Percentiles rank a stretch among this genome's conserved stretches.
phyloP scores from a whole-genome alignment of 1,140 invertebrate species.

The Branchinecta lynchi region DNA sequence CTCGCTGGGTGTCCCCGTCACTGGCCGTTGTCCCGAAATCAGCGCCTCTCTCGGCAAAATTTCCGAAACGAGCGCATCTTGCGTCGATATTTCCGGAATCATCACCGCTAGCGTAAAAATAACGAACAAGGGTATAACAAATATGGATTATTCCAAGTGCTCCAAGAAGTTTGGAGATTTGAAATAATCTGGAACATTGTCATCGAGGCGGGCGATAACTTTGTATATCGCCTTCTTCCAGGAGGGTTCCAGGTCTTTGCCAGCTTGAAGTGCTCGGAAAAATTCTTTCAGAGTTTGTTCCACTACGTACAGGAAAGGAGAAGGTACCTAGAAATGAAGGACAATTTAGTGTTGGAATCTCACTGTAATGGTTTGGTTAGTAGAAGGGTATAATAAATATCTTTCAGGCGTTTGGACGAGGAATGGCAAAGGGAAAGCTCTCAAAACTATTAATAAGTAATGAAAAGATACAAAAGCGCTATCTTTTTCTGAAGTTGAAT shows the following conservation, averaged over 20 bases:
- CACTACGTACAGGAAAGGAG: constrained; percentile 88
- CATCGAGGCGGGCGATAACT: constrained; percentile 95
- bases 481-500: neutral
- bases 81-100: too few relatives aligned
- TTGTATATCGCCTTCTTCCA: constrained; percentile 99
- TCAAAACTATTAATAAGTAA: neutral
- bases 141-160: constrained; percentile 62
- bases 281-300: constrained; percentile 95
- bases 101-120: too few relatives aligned
- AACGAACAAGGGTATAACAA: too few relatives aligned
- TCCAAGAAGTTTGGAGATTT: constrained; percentile 98
- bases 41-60: too few relatives aligned
- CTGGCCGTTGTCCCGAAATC: too few relatives aligned
- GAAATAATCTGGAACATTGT: constrained; percentile 97
- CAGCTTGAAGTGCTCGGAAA: constrained; percentile 88
- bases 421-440: neutral
- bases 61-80: too few relatives aligned
- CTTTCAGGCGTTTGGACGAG: constrained; percentile 12
- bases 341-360: too few relatives aligned
- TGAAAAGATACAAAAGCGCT: neutral
- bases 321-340: constrained; percentile 60
- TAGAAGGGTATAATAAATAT: too few relatives aligned
- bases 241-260: constrained; percentile 92
- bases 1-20: too few relatives aligned
- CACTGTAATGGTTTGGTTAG: too few relatives aligned